Evolutionary conservation across 2,888 invertebrate species (phyloP), one percentile per base, ranked within the genome.

Genomic region (Mesopsocus fuscifrons): DNA sequence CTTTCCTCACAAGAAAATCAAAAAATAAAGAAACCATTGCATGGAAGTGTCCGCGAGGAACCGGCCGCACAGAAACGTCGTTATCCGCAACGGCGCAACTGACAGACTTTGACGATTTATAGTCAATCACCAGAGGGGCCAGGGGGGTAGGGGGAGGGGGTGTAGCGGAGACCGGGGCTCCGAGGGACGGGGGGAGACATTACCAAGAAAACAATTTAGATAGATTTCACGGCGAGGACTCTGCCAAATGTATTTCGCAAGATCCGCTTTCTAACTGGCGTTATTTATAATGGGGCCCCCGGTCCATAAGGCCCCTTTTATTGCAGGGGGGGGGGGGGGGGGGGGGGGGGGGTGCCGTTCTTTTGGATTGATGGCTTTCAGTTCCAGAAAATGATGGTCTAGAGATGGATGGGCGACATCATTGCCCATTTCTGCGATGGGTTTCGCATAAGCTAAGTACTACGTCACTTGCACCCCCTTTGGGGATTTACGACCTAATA

Each of bases 161-260:
- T n/a, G n/a, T n/a, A n/a, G n/a, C n/a, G n/a, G n/a, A n/a, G n/a
- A n/a, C n/a, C n/a, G n/a, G n/a, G n/a, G n/a, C n/a, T n/a, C n/a
- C n/a, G n/a, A n/a, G n/a, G n/a, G n/a, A n/a, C n/a, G n/a, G n/a
- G n/a, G 8, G 38, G 20, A 20, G 38, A 38, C 38, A 38, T 38
- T 38, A 38, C 38, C 38, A 38, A 38, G 38, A 38, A 38, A 38
- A 21, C 38, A 38, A 38, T 38, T 38, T 38, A 38, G 38, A 38
- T 38, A 38, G 21, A 38, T 38, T 38, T 38, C 20, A 20, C 17
- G 38, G 20, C 16, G 20, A 38, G 26, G 26, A 9, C 26, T 26
- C 11, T 26, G 6, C 26, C 26, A 26, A 26, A 26, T 26, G 26
- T 6, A 11, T 9, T 9, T 11, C 26, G 6, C 26, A 11, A 11